Base-by-base conservation (phyloP, 2,888 invertebrate genomes). In the Notocelia uddmanniana region DNA sequence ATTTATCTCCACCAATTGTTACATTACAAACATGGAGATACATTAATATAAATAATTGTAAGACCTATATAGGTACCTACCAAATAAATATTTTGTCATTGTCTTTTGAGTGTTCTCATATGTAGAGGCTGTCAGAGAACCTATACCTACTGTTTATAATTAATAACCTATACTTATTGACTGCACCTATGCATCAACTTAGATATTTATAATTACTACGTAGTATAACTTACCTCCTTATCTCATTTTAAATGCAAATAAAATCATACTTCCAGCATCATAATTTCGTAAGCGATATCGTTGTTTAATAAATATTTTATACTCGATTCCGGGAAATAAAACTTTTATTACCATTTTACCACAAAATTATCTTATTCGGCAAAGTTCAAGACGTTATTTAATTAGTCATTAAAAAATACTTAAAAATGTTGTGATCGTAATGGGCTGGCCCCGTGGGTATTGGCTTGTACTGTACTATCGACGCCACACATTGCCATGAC, bases 311-410 rank as follows among this genome's bases (percentile, higher is more conserved):
- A 45, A 45, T 11, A 45, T 45, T n/a, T 45, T n/a, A 45, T n/a
- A 45, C 45, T 45, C 45, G 45, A 48, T 45, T 45, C 60, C 45
- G 23, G 21, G 45, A 21, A 60, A 60, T 48, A 48, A 45, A 45
- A 45, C 1, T 45, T 45, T 60, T 60, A 60, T 60, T 18, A 11
- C 18, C 50, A 18, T 50, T 19, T 50, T 50, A 50, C 60, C 45
- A 60, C 60, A 45, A 45, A 45, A 60, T 60, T 60, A 60, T 45
- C 60, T 26, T 23, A 60, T 60, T 60, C 60, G 60, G 60, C 60
- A 26, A 60, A 60, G 45, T 60, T 60, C 45, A 60, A 60, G 60
- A 60, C n/a, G 23, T 60, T 23, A 58, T 26, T 60, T 60, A 45
- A 60, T 60, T 48, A 48, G 60, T 26, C n/a, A 26, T 60, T 60